A percentile compares a stretch with the other conserved stretches of the same genome.
These are phyloP conservation scores for Xestia c-nigrum DNA, from an alignment of 2,888 invertebrate species.

Conservation along the genomic window DNA sequence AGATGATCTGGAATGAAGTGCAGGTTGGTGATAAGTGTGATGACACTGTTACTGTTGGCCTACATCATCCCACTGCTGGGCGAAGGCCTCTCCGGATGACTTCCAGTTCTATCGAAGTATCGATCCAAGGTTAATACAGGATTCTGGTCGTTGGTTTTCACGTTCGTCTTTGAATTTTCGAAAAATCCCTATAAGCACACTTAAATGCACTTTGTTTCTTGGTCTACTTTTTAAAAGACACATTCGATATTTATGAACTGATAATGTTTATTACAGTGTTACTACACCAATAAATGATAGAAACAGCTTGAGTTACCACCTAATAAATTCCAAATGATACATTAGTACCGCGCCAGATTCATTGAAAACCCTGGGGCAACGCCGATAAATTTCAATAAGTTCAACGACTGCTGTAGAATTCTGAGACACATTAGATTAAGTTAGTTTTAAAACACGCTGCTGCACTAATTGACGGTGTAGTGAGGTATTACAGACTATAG, in stretches of 20 bases:
- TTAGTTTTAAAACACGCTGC: conserved; percentile 52
- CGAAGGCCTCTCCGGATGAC: neutral
- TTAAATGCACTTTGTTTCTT: neutral
- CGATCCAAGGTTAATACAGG: neutral
- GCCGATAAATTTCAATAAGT: conserved; percentile 57
- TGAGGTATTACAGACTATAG: conserved; percentile 25
- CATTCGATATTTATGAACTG: conserved; percentile 17
- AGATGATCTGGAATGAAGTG: too few species aligned
- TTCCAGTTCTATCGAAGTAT: neutral
- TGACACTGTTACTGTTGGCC: neutral
- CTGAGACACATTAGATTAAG: conserved; percentile 43
- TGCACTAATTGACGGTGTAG: conserved; percentile 57
- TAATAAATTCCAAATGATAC: conserved; percentile 53
- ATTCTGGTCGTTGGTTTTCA: neutral
- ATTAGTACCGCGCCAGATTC: conserved; percentile 48
- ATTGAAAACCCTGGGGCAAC: conserved; percentile 43
- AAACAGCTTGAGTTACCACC: conserved; percentile 45
- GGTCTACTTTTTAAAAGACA: neutral
- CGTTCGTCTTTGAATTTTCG: neutral
- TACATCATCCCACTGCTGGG: neutral
- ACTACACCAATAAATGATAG: conserved; percentile 46
- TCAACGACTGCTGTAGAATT: conserved; percentile 49
- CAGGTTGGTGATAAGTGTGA: too few species aligned
- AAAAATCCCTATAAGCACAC: neutral
- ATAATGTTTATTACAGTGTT: conserved; percentile 27